Evolutionary conservation across 2,888 invertebrate genomes (phyloP), one percentile per base, ranked within the genome.

Genomic region (Beris chalybata): DNA sequence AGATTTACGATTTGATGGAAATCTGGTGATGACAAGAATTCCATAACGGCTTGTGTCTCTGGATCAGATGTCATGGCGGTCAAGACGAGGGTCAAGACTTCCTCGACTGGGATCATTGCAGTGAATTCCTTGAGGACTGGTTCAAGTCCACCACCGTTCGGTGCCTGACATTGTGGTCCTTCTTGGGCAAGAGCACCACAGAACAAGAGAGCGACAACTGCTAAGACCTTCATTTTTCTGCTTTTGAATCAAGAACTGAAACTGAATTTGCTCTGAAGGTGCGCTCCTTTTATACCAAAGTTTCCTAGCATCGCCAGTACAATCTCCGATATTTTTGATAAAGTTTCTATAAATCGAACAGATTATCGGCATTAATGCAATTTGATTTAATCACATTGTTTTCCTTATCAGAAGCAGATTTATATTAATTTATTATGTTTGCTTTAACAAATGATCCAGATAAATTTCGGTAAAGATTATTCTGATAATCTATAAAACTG

Each of bases 41-140:
- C 69, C 63, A 69, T 66, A 43, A 65, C 66, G 12, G 64, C 61
- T 53, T 66, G 63, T 32, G 67, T 66, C 59, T 69, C 67, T 32
- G 31, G 31, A 53, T 67, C 67, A n/a, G 53, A 55, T 32, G 58
- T 66, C 32, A 69, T 32, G 7, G 63, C 55, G 12, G 47, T 52
- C 30, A 67, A 44, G 31, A 65, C 31, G 45, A 67, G 53, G 11
- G 48, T 54, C 15, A 66, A 13, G 12, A 66, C 13, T 31, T 64
- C 30, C 4, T 59, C 64, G 9, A 59, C 9, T 53, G 67, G 67
- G 15, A 69, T 29, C 7, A 64, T 5, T 0, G 3, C 32, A n/a
- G 43, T n/a, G n/a, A 69, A 57, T 61, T 64, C 66, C 31, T 44
- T 13, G 1, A 67, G 3, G 12, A 65, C 66, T 6, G 69, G 67